Percentiles rank a stretch among this genome's conserved stretches.
Evolutionary conservation across 1,140 invertebrate species (phyloP).

Genomic region (Brevipalpus yothersi): DNA sequence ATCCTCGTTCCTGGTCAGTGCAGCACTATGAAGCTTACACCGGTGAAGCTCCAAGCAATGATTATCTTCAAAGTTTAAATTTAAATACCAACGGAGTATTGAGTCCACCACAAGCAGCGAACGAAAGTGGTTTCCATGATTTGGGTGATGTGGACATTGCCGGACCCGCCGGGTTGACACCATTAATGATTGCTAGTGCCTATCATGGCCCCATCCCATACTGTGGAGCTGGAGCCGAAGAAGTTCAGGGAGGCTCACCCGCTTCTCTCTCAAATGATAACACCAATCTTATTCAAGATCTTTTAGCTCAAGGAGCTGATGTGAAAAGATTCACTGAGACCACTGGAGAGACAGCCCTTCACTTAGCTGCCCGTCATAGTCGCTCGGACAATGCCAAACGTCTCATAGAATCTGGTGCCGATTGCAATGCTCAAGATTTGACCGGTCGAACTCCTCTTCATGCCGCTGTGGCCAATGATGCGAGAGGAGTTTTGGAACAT

Average conservation of each 20-base stretch:
- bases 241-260: background rate
- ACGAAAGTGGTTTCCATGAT: background rate
- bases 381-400: slow-evolving; percentile 78
- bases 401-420: slow-evolving; percentile 70
- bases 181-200: slow-evolving; percentile 66
- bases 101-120: slow-evolving; percentile 31
- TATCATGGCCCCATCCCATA: background rate
- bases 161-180: slow-evolving; percentile 71
- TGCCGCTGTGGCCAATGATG: slow-evolving; percentile 79
- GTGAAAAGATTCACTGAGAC: slow-evolving; percentile 76
- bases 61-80: background rate
- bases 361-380: slow-evolving; percentile 73
- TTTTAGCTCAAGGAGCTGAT: slow-evolving; percentile 71
- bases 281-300: slow-evolving; percentile 34
- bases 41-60: slow-evolving; percentile 21
- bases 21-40: slow-evolving; percentile 52
- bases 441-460: slow-evolving; percentile 79
- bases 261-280: background rate
- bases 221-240: background rate
- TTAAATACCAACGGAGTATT: slow-evolving; percentile 24
- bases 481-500: slow-evolving; percentile 84
- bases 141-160: slow-evolving; percentile 38
- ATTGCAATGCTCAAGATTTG: slow-evolving; percentile 79
- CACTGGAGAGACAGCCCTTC: slow-evolving; percentile 76
- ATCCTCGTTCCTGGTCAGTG: slow-evolving; percentile 64